Base-by-base conservation (phyloP, 2,888 invertebrate genomes). In the Cryptocheilus praepositus region DNA sequence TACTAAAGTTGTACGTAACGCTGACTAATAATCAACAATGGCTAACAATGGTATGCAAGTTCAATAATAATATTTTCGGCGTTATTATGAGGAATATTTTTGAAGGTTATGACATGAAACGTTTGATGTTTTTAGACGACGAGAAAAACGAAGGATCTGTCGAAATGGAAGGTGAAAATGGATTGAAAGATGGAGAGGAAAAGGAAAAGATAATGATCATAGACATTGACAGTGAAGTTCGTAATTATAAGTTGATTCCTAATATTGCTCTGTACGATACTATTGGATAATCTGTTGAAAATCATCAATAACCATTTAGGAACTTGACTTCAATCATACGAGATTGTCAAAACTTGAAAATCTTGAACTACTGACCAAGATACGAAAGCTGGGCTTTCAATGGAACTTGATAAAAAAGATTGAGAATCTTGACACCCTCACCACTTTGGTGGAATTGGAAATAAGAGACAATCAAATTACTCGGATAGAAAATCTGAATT, bases 401-500 rank as follows among this genome's bases (percentile, higher is more conserved):
- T 98, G 98, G 95, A 99, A 99, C 89, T 90, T 98, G 11, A 95
- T 99, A 16, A 98, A 95, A 85, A 95, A 95, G 87, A 98, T 99
- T 78, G 98, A 98, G 87, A 97, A 98, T 83, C 88, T 99, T 28
- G 89, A 92, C 57, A 93, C 93, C 0, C 89, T 98, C 19, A 92
- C 91, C 1, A 95, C 94, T 0, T 90, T 99, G 13, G 92, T 92
- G 18, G 98, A 98, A 85, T 89, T 99, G 55, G 99, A 99, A 85
- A 90, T 99, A 3, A 98, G 99, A 89, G 99, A 99, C 89, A 99
- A 99, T 90, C 98, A 98, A 90, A 94, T 99, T 59, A 94, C 94
- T 0, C 92, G 93, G 76, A 96, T 99, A 78, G 97, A 98, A 89
- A 97, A 98, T 88, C 90, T 99, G 64, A 95, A 96, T 63, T 88